A percentile compares a stretch with the other conserved stretches of the same genome.
These are phyloP conservation scores for Nerophis lumbriciformis DNA, from an alignment of 2,113 vertebrate genomes.

Conservation along the genomic window DNA sequence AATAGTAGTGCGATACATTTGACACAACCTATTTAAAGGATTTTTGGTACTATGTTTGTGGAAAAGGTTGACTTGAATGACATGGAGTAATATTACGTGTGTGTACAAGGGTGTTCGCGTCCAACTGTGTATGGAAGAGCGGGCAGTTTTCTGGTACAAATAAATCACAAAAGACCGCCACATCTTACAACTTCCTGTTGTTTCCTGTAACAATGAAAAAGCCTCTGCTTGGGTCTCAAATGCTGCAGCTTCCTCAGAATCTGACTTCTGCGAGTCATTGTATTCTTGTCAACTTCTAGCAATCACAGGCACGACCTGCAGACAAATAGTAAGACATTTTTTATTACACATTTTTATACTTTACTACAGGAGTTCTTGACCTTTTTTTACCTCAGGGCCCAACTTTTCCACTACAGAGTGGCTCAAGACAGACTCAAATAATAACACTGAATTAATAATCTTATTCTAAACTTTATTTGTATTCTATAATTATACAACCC, in stretches of 20 bases:
- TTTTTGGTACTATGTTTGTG: slow-evolving; percentile 48
- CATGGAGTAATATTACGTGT: background rate
- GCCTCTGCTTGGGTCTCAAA: slow-evolving; percentile 15
- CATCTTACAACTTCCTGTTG: slow-evolving; percentile 24
- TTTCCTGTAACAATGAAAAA: slow-evolving; percentile 31
- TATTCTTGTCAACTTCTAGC: slow-evolving; percentile 45
- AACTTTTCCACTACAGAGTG: too few relatives aligned
- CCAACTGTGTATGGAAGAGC: slow-evolving; percentile 20
- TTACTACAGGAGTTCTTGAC: too few relatives aligned
- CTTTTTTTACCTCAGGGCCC: too few relatives aligned
- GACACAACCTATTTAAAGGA: slow-evolving; percentile 20
- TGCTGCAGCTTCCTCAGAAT: slow-evolving; percentile 22
- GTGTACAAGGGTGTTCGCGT: slow-evolving; percentile 12
- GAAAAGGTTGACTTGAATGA: slow-evolving; percentile 19
- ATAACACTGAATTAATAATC: too few relatives aligned
- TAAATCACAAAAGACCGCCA: slow-evolving; percentile 25
- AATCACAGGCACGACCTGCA: slow-evolving; percentile 68
- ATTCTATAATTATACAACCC: too few relatives aligned
- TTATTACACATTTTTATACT: background rate
- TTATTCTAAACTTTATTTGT: too few relatives aligned
- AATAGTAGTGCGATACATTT: slow-evolving; percentile 22
- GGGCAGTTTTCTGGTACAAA: slow-evolving; percentile 34
- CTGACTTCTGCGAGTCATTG: slow-evolving; percentile 22
- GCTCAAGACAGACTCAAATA: too few relatives aligned
- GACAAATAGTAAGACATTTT: slow-evolving; percentile 2